Base-by-base conservation (phyloP, 1,140 invertebrate species). In the Anagrus nilaparvatae region DNA sequence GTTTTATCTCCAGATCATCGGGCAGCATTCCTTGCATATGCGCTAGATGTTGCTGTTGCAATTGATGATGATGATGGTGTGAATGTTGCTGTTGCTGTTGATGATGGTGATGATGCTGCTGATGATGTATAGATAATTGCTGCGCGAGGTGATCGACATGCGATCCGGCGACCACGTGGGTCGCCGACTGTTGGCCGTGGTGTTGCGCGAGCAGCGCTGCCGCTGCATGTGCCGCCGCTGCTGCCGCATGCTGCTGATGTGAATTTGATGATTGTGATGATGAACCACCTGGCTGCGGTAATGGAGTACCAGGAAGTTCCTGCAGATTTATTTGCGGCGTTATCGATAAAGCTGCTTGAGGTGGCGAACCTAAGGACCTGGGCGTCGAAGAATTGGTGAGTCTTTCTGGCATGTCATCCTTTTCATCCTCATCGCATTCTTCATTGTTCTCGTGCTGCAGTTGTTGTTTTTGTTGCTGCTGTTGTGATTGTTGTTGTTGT, bases 1-100 rank as follows among this genome's bases (percentile, higher is more conserved):
- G 88, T 54, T 89, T 86, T 66, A 92, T 87, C 71, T 91, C 87
- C 64, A 87, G 77, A 61, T 91, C 87, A 55, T 90, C 87, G n/a
- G 46, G 49, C 36, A 46, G 51, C n/a, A n/a, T n/a, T n/a, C n/a
- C n/a, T n/a, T n/a, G n/a, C n/a, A n/a, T n/a, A n/a, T n/a, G 52
- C 54, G 27, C 47, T 51, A 34, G 21, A 33, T 40, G 44, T 12
- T 50, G 44, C 12, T 51, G 37, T 14, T 52, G 50, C 33, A 53
- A 50, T 17, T 52, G 52, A 32, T 50, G 55, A 10, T 51, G 58
- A 1, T 50, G 54, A 31, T 37, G 47, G 8, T 21, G 51, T 30
- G 51, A 32, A 44, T 54, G 56, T 38, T 35, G 56, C 25, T 40
- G 54, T 24, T 46, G 42, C 12, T 56, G 44, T 31, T 52, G 51